These are phyloP conservation scores for Avahi laniger DNA, from an alignment of 2,797 vertebrate genomes.

Conservation along the genomic window DNA sequence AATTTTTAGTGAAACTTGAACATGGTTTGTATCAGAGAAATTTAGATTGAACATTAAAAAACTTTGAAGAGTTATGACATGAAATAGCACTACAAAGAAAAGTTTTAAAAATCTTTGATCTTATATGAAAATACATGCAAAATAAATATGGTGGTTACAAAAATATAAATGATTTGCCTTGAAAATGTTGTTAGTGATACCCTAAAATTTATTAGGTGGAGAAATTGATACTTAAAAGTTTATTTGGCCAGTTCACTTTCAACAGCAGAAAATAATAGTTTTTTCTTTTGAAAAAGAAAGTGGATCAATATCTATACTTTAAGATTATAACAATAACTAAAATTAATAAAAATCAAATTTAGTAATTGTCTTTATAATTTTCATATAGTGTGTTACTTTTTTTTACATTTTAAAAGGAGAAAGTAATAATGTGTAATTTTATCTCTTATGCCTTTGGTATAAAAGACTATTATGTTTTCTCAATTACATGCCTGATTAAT, in stretches of 20 bases:
- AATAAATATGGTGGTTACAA: not conserved
- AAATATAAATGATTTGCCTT: not conserved
- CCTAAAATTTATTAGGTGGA: not conserved
- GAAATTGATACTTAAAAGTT: not conserved
- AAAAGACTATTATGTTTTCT: not conserved
- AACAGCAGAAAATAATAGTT: not conserved
- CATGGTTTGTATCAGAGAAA: not conserved
- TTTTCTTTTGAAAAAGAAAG: not conserved
- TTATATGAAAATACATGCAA: not conserved
- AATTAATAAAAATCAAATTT: not conserved
- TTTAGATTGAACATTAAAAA: not conserved
- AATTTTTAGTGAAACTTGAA: not conserved
- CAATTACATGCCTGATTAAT: not conserved
- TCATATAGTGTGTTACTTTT: not conserved
- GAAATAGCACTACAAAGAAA: not conserved
- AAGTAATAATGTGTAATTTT: not conserved
- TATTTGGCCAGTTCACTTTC: not conserved
- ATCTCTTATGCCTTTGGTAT: not conserved
- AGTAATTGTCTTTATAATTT: not conserved
- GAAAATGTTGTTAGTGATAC: not conserved
- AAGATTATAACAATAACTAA: not conserved
- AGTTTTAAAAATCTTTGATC: not conserved
- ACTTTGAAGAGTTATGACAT: not conserved
- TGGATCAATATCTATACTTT: not conserved
- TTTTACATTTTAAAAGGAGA: not conserved